Base-by-base conservation (phyloP, 2,113 vertebrate genomes). In the Nerophis ophidion region DNA sequence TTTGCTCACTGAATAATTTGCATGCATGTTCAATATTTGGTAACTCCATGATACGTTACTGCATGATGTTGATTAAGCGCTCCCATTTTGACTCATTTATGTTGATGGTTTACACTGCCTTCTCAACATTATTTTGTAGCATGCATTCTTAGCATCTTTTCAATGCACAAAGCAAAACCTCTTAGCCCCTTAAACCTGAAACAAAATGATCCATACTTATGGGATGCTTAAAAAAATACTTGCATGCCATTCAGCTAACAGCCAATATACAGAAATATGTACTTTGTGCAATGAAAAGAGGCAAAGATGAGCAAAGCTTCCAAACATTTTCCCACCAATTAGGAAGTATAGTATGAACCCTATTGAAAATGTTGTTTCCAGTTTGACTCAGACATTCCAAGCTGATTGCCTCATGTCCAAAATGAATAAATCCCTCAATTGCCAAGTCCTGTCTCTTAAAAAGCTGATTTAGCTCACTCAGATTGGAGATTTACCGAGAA, bases 311-410 rank as follows among this genome's bases (percentile, higher is more conserved):
- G 80, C 80, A 87, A 87, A 79, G 76, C 75, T 81, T 87, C 65
- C 74, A 73, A 81, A 87, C 72, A 72, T 76, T 81, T 63, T 78
- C 66, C 69, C 66, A 80, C 84, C 70, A 81, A 65, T 85, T 81
- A 87, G 83, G 79, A 84, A 86, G 89, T 88, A 86, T 72, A 81
- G 86, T 89, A 91, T 91, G 90, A 91, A 91, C 90, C 90, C 90
- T 91, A 91, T 91, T 91, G 90, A 91, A 91, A 84, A 82, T 74
- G 67, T 75, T 69, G 84, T 70, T 83, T 88, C 85, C 77, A 86
- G 70, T 75, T 80, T 77, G 81, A 87, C 71, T 70, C 17, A 70
- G 67, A 72, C 61, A 71, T 77, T 76, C 44, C 10, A 75, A 75
- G 53, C 67, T 26, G 63, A 68, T 59, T 63, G 34, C 68, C 61